Evolutionary conservation across 23 tunicate genomes (phyloP).

Genomic region (Diplosoma virens): DNA sequence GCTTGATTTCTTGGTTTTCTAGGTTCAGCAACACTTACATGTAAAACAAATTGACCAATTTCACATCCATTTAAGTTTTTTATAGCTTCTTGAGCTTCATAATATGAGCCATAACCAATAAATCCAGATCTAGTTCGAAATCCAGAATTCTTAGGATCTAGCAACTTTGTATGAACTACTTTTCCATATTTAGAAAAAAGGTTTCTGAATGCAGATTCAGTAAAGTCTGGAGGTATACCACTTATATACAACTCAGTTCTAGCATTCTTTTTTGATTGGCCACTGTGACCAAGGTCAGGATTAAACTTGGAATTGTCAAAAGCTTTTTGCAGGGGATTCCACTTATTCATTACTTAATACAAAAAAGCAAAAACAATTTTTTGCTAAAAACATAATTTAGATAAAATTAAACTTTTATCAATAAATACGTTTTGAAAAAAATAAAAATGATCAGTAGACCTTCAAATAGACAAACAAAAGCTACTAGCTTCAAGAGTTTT

Average conservation of each 20-base stretch:
- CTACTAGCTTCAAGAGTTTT: no score
- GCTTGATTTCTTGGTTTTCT: not conserved
- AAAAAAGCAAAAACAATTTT: no score
- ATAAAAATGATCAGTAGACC: no score
- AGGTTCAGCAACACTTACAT: constrained; percentile 2
- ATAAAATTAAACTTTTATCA: no score
- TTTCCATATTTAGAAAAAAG: constrained; percentile 32
- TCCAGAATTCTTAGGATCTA: constrained; percentile 3
- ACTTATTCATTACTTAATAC: not conserved
- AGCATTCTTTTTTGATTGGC: not conserved
- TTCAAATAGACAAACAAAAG: no score
- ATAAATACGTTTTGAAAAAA: no score
- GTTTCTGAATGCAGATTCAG: constrained; percentile 20
- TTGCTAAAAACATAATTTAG: no score
- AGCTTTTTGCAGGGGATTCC: constrained; percentile 35
- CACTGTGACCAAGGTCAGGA: constrained; percentile 20
- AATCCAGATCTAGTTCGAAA: constrained; percentile 15
- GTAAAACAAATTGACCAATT: constrained; percentile 15
- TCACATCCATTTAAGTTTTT: constrained; percentile 11
- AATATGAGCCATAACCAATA: constrained; percentile 8
- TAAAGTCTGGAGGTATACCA: constrained; percentile 41
- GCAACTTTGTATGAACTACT: not conserved
- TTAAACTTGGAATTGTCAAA: constrained; percentile 19
- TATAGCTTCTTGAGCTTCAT: constrained; percentile 37
- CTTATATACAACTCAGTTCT: constrained; percentile 1